Conservation (phyloP, 2,888 invertebrate genomes). For the Rambutsinella grinnellia region DNA sequence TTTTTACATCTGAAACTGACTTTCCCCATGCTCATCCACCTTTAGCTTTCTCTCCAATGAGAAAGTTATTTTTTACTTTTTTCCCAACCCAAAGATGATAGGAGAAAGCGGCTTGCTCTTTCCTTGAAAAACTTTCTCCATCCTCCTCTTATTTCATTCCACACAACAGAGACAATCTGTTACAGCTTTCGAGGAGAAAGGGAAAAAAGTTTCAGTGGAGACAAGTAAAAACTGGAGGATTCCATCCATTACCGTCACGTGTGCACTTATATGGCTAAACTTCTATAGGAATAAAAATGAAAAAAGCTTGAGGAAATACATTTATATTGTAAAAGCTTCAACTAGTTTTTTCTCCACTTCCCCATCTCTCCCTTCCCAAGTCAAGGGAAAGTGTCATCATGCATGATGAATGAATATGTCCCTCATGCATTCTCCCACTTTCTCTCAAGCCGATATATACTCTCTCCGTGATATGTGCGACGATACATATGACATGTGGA, state of each 20-base stretch:
- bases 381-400: conserved; percentile 50
- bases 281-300: neutral
- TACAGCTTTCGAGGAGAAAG: conserved; percentile 2
- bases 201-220: conserved; percentile 2
- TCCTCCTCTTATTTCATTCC: neutral
- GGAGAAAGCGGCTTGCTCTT: too few species aligned
- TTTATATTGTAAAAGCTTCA: neutral
- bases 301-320: neutral
- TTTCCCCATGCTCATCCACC: neutral
- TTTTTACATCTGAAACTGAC: neutral
- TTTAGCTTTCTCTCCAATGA: neutral
- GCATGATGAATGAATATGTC: conserved; percentile 56
- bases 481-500: neutral
- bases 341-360: neutral
- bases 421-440: conserved; percentile 40
- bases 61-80: neutral
- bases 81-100: too few species aligned
- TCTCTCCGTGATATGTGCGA: neutral
- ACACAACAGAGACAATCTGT: conserved; percentile 28
- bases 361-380: neutral
- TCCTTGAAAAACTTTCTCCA: neutral
- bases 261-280: neutral
- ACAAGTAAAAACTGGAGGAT: neutral
- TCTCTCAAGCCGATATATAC: neutral
- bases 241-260: neutral